Percentiles rank a stretch among this genome's conserved stretches.
phyloP scores from a whole-genome alignment of 2,888 invertebrate species.

The Pyrrhia umbra region DNA sequence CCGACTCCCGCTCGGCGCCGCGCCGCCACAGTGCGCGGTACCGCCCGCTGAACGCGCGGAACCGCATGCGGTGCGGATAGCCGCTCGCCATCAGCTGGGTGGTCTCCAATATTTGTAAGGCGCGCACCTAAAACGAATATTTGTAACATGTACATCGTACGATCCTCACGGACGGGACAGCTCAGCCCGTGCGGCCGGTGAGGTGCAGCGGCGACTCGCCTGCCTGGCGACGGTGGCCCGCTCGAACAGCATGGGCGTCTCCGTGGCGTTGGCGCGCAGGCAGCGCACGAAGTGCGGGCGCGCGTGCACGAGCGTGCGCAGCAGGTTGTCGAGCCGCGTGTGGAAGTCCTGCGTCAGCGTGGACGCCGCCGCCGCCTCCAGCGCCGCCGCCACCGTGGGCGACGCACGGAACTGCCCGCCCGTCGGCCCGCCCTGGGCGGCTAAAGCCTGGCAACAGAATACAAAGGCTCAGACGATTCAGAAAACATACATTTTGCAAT shows the following conservation, averaged over 20 bases:
- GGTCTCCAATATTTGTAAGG: conserved; percentile 97
- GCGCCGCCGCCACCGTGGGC: conserved; percentile 95
- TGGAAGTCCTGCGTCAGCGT: conserved; percentile 99
- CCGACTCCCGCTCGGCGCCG: conserved; percentile 90
- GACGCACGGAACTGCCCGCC: conserved; percentile 94
- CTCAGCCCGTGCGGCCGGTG: too few relatives aligned
- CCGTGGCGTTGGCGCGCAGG: conserved; percentile 95
- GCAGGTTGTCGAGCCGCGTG: conserved; percentile 96
- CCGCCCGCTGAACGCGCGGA: conserved; percentile 96
- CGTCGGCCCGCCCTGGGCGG: conserved; percentile 90
- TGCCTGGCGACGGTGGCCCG: conserved; percentile 95
- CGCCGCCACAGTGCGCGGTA: conserved; percentile 96
- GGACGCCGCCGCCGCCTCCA: conserved; percentile 95
- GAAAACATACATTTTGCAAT: too few relatives aligned
- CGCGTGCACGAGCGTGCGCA: conserved; percentile 97
- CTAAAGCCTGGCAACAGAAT: conserved; percentile 77
- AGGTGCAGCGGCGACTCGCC: conserved; percentile 85
- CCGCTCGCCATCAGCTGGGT: conserved; percentile 98
- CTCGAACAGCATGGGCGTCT: conserved; percentile 96
- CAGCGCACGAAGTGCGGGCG: conserved; percentile 98
- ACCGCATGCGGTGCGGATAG: conserved; percentile 98
- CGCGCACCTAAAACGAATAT: conserved; percentile 91
- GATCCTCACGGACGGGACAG: too few relatives aligned
- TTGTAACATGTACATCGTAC: too few relatives aligned
- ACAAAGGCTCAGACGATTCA: too few relatives aligned